Evolutionary conservation across 2,888 invertebrate species (phyloP), one percentile per base, ranked within the genome.

Genomic region (Ceraclea dissimilis): DNA sequence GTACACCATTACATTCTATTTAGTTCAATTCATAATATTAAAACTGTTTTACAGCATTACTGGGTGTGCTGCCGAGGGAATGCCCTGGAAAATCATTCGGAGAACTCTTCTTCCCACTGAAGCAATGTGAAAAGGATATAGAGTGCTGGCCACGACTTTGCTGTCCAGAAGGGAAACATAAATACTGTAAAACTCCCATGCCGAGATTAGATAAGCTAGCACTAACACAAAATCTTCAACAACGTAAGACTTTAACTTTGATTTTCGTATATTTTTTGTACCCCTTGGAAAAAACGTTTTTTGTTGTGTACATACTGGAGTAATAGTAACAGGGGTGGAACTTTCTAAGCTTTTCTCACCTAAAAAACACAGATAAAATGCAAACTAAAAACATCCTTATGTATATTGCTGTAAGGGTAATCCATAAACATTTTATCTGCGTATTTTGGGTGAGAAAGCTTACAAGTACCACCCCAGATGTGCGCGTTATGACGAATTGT

Each of bases 111-210:
- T 82, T 86, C 68, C 84, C 86, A 57, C 79, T 88, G 16, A 82
- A 84, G 67, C 78, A 82, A 56, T 89, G 89, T 66, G 74, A 76
- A 63, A 73, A 73, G 0, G 88, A 89, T 66, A 71, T 76, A 16
- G 87, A 89, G 65, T 89, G 89, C 69, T 82, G 84, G 79, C 85
- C 87, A 13, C 75, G 88, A 21, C 80, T 89, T 56, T 89, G 89
- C 69, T 89, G 89, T 63, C 85, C 86, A 0, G 88, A 88, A 67
- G 83, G 79, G 63, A 71, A 71, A 2, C 80, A 80, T 51, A 83
- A 82, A 62, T 88, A 85, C 68, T 88, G 88, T 67, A 79, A 87
- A 63, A 86, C 86, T 2, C 82, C 86, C 2, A 76, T 81, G 50
- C 84, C 86, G 2, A 73, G 84, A 50, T 76, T 86, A 59, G 83